phyloP scores from a whole-genome alignment of 2,888 invertebrate species.

The Leptura quadrifasciata region DNA sequence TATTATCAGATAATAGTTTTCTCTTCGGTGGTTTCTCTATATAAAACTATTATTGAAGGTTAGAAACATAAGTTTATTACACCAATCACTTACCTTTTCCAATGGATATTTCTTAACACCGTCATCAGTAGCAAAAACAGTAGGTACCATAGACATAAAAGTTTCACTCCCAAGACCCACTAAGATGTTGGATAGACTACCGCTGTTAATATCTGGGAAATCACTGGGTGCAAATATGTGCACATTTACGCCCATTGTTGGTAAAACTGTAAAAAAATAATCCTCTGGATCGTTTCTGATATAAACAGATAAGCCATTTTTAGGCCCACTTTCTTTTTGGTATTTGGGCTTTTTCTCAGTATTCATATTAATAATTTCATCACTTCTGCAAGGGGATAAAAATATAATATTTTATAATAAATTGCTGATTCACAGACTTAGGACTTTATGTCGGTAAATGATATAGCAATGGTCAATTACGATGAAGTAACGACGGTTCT shows the following conservation, averaged over 20 bases:
- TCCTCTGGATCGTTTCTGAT: conserved; percentile 21
- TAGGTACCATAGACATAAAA: conserved; percentile 4
- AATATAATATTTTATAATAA: background rate
- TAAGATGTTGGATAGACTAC: conserved; percentile 10
- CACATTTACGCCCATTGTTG: conserved; percentile 14
- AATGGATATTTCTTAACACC: conserved; percentile 17
- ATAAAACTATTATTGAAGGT: too few relatives aligned
- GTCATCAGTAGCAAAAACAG: conserved; percentile 8
- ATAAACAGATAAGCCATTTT: conserved; percentile 9
- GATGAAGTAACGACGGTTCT: too few relatives aligned
- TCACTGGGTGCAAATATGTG: conserved; percentile 21
- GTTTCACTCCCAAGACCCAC: conserved; percentile 21
- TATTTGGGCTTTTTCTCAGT: background rate
- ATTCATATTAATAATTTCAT: background rate
- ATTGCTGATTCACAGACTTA: too few relatives aligned
- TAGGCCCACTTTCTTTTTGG: conserved; percentile 7
- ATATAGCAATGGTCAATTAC: too few relatives aligned
- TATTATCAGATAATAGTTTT: too few relatives aligned
- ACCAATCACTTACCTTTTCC: conserved; percentile 13
- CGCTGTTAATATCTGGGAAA: conserved; percentile 27
- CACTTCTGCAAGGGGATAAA: background rate
- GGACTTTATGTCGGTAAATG: too few relatives aligned
- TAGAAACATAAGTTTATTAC: too few relatives aligned
- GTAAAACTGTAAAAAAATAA: conserved; percentile 20
- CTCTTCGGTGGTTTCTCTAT: too few relatives aligned